Base-by-base conservation (phyloP, 2,888 invertebrate species). In the Odontocerum albicorne region DNA sequence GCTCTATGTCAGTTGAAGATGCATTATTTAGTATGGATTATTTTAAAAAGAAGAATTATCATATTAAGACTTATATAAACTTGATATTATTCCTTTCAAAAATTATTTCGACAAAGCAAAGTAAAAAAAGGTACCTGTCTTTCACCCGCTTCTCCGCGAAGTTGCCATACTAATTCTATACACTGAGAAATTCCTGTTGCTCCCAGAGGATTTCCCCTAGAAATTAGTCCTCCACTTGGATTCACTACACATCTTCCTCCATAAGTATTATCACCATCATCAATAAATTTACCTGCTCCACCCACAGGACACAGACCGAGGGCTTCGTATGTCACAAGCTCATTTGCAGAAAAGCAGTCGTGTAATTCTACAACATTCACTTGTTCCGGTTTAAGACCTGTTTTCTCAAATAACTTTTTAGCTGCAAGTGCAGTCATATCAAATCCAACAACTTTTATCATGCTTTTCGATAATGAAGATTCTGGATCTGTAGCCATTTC, bases 211-310 rank as follows among this genome's bases (percentile, higher is more conserved):
- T 98, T 98, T 0, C 97, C 97, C 73, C 99, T 99, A 1, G 97
- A 96, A 61, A 98, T 98, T 38, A 99, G 82, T n/a, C 99, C 99
- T 45, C 97, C 99, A 67, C 96, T 96, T 0, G 99, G 99, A 74
- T 99, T 99, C n/a, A 99, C 82, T 2, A 99, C 98, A 70, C 89
- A 95, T 70, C 91, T 90, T 16, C 99, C 99, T 21, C 98, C 84
- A 66, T 99, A 99, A 0, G 99, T 99, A 70, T 98, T 99, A 68
- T 97, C 91, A 1, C 94, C 95, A 3, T 86, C 82, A 70, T 99
- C 98, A 60, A 99, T 86, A 60, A 99, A 81, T 66, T 91, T 90
- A 8, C 90, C 95, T 1, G 92, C 98, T 72, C 93, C 86, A 15
- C 97, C 97, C 63, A 84, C 86, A 10, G 85, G 83, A 68, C 97